Conservation (phyloP, 2,888 invertebrate genomes). For the Baccha elongata region DNA sequence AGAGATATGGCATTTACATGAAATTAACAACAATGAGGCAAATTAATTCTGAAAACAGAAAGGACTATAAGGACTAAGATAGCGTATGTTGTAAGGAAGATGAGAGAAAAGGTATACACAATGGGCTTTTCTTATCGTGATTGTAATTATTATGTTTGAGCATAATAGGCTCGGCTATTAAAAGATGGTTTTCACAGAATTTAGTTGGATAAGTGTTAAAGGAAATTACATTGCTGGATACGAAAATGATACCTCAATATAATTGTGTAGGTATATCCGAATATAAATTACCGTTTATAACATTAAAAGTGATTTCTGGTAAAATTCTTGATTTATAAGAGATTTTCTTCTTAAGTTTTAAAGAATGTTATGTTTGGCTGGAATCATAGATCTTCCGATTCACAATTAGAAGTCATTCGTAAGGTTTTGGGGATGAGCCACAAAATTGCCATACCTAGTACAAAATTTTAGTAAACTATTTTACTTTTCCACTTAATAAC, state of each 20-base stretch:
- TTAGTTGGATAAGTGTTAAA: conserved; percentile 16
- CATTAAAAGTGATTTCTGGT: neutral
- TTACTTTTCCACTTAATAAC: too few species aligned
- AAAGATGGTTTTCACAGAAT: conserved; percentile 30
- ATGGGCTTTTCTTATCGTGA: conserved; percentile 57
- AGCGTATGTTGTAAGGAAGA: conserved; percentile 28
- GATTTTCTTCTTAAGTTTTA: too few species aligned
- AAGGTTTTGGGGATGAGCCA: too few species aligned
- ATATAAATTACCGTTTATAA: neutral
- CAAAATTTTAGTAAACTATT: too few species aligned
- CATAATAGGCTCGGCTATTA: conserved; percentile 50
- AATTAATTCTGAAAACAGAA: conserved; percentile 60
- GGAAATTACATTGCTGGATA: conserved; percentile 16
- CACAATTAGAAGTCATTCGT: too few species aligned
- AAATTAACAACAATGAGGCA: conserved; percentile 65
- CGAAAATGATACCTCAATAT: conserved; percentile 27
- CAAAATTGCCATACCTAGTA: too few species aligned
- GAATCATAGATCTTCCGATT: too few species aligned
- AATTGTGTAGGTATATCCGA: neutral
- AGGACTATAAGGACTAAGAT: conserved; percentile 47
- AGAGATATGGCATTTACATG: conserved; percentile 56
- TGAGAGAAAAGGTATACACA: neutral
- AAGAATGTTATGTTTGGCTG: too few species aligned
- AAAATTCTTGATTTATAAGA: too few species aligned
- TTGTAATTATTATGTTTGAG: conserved; percentile 56